phyloP scores from a whole-genome alignment of 2,888 invertebrate genomes.

The Xanthia icteritia region DNA sequence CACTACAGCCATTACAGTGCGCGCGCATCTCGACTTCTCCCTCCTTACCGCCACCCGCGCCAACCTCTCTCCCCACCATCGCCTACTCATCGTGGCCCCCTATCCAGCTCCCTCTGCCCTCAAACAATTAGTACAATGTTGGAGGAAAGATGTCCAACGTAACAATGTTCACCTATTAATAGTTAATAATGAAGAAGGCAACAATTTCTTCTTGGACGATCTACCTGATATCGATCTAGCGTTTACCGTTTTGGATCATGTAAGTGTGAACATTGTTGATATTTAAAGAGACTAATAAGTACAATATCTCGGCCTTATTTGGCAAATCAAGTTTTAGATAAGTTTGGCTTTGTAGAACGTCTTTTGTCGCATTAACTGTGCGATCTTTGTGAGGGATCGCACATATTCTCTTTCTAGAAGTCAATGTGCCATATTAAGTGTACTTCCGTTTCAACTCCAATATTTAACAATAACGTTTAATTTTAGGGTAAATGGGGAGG shows the following conservation, averaged over 20 bases:
- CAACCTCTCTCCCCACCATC: constrained; percentile 34
- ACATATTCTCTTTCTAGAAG: neutral
- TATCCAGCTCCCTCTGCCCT: constrained; percentile 51
- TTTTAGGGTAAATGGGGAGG: constrained; percentile 70
- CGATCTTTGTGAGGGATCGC: neutral
- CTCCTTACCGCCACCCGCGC: constrained; percentile 37
- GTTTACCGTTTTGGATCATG: constrained; percentile 71
- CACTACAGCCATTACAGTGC: constrained; percentile 57
- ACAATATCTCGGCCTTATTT: neutral
- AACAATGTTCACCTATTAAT: constrained; percentile 73
- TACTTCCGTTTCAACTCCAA: neutral
- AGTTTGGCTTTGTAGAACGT: neutral
- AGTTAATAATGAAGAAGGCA: constrained; percentile 69
- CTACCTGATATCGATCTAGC: constrained; percentile 73
- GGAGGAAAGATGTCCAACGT: constrained; percentile 68
- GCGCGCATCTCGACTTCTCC: constrained; percentile 31
- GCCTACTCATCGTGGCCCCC: constrained; percentile 51
- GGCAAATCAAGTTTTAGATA: neutral
- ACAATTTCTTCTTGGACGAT: constrained; percentile 67
- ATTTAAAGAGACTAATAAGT: neutral
- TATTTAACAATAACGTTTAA: neutral
- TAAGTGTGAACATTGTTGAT: constrained; percentile 56
- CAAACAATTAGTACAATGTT: constrained; percentile 67
- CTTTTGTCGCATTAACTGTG: neutral
- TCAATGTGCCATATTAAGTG: neutral